These are phyloP conservation scores for Pristionchus pacificus DNA, from an alignment of 1,140 invertebrate genomes.

Conservation along the genomic window DNA sequence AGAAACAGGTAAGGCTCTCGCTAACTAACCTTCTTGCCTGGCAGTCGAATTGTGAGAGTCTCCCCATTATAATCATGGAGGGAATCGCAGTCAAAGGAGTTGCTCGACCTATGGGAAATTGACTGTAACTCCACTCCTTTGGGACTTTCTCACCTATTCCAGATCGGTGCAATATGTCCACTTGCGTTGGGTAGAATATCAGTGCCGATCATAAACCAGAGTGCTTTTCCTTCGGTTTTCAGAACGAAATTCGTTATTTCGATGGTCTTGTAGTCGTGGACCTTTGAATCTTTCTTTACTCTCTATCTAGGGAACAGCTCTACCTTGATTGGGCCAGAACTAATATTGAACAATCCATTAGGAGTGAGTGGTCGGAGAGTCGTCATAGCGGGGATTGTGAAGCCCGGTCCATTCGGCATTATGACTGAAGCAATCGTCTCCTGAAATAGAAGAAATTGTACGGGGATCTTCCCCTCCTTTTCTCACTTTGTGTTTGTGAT, in stretches of 20 bases:
- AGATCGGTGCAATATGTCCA: conserved; percentile 53
- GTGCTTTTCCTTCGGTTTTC: conserved; percentile 37
- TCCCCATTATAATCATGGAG: conserved; percentile 51
- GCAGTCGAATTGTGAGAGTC: conserved; percentile 44
- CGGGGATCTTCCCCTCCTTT: neutral
- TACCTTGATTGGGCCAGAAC: conserved; percentile 45
- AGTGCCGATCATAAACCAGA: conserved; percentile 56
- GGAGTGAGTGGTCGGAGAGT: conserved; percentile 39
- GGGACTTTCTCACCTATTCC: conserved; percentile 37
- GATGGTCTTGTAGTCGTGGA: conserved; percentile 53
- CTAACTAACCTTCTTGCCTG: conserved; percentile 24
- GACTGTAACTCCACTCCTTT: neutral
- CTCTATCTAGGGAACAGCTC: neutral
- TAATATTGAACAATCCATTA: conserved; percentile 40
- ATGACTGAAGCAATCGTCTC: conserved; percentile 34
- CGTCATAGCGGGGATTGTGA: conserved; percentile 42
- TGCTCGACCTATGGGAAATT: conserved; percentile 8
- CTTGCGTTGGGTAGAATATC: conserved; percentile 48
- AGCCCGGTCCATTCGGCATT: conserved; percentile 44
- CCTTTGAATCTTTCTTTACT: conserved; percentile 30
- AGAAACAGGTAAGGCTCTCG: too few relatives aligned
- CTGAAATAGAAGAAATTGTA: conserved; percentile 8
- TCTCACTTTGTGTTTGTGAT: conserved; percentile 41
- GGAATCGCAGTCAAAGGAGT: conserved; percentile 51
- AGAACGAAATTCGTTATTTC: conserved; percentile 46